A percentile compares a stretch with the other conserved stretches of the same genome.
Conservation (phyloP, 2,888 invertebrate species). For the Lobophora halterata region DNA sequence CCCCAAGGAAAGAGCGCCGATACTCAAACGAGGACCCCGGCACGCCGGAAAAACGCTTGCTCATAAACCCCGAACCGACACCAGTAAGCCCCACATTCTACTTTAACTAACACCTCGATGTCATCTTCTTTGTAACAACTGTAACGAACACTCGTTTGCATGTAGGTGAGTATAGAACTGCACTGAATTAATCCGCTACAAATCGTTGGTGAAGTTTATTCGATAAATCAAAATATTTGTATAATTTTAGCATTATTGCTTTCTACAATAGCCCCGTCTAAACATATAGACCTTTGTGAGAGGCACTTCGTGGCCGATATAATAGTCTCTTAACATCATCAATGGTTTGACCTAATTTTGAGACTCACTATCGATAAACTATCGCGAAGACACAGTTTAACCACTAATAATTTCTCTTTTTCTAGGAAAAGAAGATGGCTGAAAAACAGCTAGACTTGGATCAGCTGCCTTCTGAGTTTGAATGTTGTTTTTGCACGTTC, state of each 20-base stretch:
- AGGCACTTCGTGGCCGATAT: conserved; percentile 3
- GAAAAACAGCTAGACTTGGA: conserved; percentile 89
- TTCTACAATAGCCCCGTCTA: neutral
- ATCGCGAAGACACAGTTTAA: conserved; percentile 22
- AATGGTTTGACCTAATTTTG: conserved; percentile 16
- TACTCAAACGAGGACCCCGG: conserved; percentile 70
- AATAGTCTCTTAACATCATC: conserved; percentile 16
- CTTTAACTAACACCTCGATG: conserved; percentile 34
- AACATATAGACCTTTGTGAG: neutral
- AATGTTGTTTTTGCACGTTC: conserved; percentile 98
- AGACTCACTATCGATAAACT: conserved; percentile 5
- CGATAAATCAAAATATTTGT: conserved; percentile 4
- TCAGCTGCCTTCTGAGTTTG: conserved; percentile 96
- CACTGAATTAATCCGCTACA: conserved; percentile 12
- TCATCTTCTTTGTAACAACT: conserved; percentile 8
- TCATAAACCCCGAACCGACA: conserved; percentile 75
- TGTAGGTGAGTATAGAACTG: conserved; percentile 7
- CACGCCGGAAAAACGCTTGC: conserved; percentile 77
- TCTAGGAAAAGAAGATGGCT: conserved; percentile 86
- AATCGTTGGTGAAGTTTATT: conserved; percentile 16
- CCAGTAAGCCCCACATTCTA: conserved; percentile 62
- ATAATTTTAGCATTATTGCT: conserved; percentile 6
- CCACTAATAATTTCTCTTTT: conserved; percentile 70
- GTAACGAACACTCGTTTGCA: neutral
- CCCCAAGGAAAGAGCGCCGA: conserved; percentile 71